These are phyloP conservation scores for Hanleya hanleyi DNA, from an alignment of 2,888 invertebrate species.

Conservation along the genomic window DNA sequence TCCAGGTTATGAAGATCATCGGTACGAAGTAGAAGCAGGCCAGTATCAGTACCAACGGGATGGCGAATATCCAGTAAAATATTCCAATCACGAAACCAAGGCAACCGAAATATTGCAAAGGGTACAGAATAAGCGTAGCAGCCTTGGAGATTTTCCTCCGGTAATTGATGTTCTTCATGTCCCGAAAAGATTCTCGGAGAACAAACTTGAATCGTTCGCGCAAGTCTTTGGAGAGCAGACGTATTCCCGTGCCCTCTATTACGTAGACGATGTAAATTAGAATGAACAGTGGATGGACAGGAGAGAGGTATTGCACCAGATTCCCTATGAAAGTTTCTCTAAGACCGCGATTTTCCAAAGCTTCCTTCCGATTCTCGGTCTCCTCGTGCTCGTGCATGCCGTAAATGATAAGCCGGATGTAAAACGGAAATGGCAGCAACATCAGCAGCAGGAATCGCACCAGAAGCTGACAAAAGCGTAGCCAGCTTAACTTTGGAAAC, in stretches of 20 bases:
- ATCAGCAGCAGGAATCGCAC: background rate
- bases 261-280: background rate
- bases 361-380: background rate
- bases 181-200: background rate
- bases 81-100: conserved; percentile 7
- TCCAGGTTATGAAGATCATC: background rate
- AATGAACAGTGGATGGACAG: background rate
- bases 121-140: background rate
- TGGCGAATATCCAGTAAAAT: conserved; percentile 1
- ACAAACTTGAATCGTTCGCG: background rate
- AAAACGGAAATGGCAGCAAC: conserved; percentile 1
- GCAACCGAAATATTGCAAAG: conserved; percentile 1
- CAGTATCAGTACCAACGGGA: background rate
- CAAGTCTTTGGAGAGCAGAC: background rate
- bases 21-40: background rate
- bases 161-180: background rate
- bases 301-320: conserved; percentile 4
- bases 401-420: conserved; percentile 6
- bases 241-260: background rate
- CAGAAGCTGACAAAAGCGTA: background rate
- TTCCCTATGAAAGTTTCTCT: background rate
- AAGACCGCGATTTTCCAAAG: background rate
- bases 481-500: background rate
- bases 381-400: conserved; percentile 3
- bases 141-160: background rate